Percentiles rank a stretch among this genome's conserved stretches.
Evolutionary conservation across 2,888 invertebrate genomes (phyloP).

Genomic region (Cheilosia grossa): DNA sequence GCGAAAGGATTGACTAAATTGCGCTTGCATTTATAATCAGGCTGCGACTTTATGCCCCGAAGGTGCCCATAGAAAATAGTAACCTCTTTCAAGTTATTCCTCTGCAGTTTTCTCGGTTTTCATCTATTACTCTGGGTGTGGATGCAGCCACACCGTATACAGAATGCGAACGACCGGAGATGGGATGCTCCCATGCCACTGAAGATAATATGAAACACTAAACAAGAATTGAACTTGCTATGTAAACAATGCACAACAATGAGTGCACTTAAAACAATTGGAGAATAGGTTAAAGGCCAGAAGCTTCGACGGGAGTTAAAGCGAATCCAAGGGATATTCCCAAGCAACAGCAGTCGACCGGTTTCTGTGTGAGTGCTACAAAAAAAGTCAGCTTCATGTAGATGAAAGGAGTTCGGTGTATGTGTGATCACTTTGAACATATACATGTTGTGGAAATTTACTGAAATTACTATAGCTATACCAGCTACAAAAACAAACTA

Average conservation of each 20-base stretch:
- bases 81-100: conserved; percentile 60
- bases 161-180: conserved; percentile 50
- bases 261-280: conserved; percentile 73
- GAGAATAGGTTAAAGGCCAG: conserved; percentile 63
- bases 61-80: conserved; percentile 65
- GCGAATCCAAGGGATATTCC: conserved; percentile 25
- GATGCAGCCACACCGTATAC: conserved; percentile 48
- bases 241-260: conserved; percentile 72
- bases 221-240: conserved; percentile 70
- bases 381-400: neutral
- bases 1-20: conserved; percentile 54
- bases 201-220: conserved; percentile 67
- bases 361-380: neutral
- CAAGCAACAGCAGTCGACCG: neutral
- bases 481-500: neutral
- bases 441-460: conserved; percentile 36
- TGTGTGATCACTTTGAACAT: conserved; percentile 3
- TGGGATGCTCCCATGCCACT: conserved; percentile 45
- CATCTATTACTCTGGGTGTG: conserved; percentile 47
- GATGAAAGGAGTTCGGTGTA: neutral
- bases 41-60: conserved; percentile 70
- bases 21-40: conserved; percentile 74
- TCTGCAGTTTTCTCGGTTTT: conserved; percentile 36
- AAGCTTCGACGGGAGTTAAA: conserved; percentile 40
- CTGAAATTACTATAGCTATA: conserved; percentile 11